Conservation (phyloP, 1,140 invertebrate genomes). For the Bombyx mori region ASM3026992v2 NC_085130.1:11127001-11127500, state of each 20-base stretch:
- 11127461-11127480: slow-evolving; percentile 22
- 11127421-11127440: slow-evolving; percentile 12
- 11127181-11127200: slow-evolving; percentile 37
- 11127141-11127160: slow-evolving; percentile 38
- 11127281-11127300: too few relatives aligned
- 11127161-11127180: slow-evolving; percentile 24
- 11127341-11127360: too few relatives aligned
- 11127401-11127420: too few relatives aligned
- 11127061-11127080: neutral
- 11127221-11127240: slow-evolving; percentile 16
- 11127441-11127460: slow-evolving; percentile 7
- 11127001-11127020: too few relatives aligned
- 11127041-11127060: neutral
- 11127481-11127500: slow-evolving; percentile 21
- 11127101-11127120: slow-evolving; percentile 32
- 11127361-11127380: too few relatives aligned
- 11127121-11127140: slow-evolving; percentile 58
- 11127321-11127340: too few relatives aligned
- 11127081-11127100: slow-evolving; percentile 7
- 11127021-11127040: neutral
- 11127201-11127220: slow-evolving; percentile 34
- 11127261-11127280: too few relatives aligned
- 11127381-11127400: too few relatives aligned
- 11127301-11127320: too few relatives aligned
- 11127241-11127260: too few relatives aligned